Percentiles rank a stretch among this genome's conserved stretches.
Evolutionary conservation across 1,140 invertebrate genomes (phyloP).

Genomic region (Anthonomus grandis): DNA sequence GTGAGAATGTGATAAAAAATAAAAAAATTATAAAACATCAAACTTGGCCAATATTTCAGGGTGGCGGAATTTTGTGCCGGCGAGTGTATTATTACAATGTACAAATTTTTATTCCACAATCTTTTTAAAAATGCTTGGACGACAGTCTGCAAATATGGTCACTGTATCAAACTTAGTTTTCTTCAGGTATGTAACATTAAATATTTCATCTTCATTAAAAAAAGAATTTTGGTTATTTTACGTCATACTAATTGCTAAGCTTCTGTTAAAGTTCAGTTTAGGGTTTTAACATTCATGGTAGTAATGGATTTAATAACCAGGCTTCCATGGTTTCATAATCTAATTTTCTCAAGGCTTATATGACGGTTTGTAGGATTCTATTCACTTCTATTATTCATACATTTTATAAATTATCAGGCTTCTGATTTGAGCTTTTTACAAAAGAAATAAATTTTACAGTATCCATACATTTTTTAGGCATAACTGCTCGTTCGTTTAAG

Average conservation of each 20-base stretch:
- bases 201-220: background rate
- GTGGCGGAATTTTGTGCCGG: too few species aligned
- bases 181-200: background rate
- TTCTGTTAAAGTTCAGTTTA: background rate
- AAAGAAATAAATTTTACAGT: too few species aligned
- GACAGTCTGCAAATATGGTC: background rate
- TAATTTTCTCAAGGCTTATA: background rate
- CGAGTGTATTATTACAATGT: too few species aligned
- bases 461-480: too few species aligned
- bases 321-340: background rate
- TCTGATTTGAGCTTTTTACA: too few species aligned
- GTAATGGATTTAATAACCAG: background rate
- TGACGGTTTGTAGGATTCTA: background rate
- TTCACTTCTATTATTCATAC: too few species aligned
- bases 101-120: background rate
- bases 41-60: too few species aligned
- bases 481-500: too few species aligned
- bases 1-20: too few species aligned
- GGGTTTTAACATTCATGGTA: background rate
- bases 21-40: too few species aligned
- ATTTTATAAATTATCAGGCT: too few species aligned
- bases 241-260: background rate
- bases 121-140: background rate
- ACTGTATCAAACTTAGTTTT: background rate
- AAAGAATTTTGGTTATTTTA: background rate